Percentiles rank a stretch among this genome's conserved stretches.
These are phyloP conservation scores for Paradoxurus hermaphroditus DNA, from an alignment of 2,113 vertebrate species.

Conservation along the genomic window DNA sequence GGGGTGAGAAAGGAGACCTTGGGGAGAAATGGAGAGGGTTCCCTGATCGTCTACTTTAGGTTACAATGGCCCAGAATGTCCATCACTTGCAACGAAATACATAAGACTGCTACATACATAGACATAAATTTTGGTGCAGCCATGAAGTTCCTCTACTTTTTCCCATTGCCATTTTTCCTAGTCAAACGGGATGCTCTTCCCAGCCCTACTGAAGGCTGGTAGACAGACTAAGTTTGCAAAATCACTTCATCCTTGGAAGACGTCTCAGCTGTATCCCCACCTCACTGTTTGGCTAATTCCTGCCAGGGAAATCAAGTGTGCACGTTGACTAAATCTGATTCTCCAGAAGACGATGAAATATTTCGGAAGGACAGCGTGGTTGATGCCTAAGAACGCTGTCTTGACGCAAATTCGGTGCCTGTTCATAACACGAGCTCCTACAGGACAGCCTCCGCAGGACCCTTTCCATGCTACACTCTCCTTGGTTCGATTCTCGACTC, in stretches of 20 bases:
- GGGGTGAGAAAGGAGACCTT: not conserved
- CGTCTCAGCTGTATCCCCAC: not conserved
- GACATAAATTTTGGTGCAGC: not conserved
- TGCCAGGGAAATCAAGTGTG: not conserved
- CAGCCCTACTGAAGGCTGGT: not conserved
- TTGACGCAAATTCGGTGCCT: not conserved
- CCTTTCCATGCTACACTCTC: not conserved
- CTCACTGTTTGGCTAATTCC: not conserved
- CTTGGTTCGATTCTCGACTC: not conserved
- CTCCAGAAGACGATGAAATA: not conserved
- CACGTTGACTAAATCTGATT: not conserved
- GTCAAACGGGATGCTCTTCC: not conserved
- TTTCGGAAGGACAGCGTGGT: conserved; percentile 12
- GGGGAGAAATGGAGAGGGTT: not conserved
- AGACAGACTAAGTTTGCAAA: not conserved
- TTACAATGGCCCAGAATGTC: not conserved
- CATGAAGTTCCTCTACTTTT: not conserved
- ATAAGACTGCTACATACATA: not conserved
- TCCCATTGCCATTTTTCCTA: not conserved
- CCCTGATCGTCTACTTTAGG: not conserved
- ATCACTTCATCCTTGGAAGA: not conserved
- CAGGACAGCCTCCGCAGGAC: not conserved
- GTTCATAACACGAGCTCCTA: not conserved
- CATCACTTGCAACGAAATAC: not conserved
- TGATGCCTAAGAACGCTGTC: not conserved